These are phyloP conservation scores for Pristionchus pacificus DNA, from an alignment of 1,140 invertebrate genomes.

Conservation along the genomic window DNA sequence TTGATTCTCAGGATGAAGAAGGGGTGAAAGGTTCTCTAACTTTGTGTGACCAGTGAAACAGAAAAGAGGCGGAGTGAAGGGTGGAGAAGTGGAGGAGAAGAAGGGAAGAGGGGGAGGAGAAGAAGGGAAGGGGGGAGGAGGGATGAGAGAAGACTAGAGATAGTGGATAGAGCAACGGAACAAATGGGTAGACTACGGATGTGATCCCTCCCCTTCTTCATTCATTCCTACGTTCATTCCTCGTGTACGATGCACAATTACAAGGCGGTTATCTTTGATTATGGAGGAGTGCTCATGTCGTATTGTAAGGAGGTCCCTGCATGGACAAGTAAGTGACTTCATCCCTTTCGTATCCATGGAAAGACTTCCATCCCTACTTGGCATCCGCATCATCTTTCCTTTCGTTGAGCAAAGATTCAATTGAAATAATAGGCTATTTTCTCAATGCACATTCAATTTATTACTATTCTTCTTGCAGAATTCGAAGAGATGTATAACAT, in stretches of 20 bases:
- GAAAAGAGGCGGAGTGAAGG: neutral
- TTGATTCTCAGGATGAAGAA: no score
- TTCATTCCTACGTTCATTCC: neutral
- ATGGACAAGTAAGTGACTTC: neutral
- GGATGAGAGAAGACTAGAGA: no score
- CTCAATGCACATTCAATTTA: no score
- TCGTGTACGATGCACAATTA: neutral
- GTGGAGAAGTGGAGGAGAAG: neutral
- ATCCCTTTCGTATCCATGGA: no score
- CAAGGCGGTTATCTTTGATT: neutral
- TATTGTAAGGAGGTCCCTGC: neutral
- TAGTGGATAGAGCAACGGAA: neutral
- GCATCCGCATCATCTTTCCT: neutral
- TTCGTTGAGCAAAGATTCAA: neutral
- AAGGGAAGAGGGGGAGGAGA: neutral
- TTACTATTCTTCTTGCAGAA: no score
- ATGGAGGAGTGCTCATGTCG: neutral
- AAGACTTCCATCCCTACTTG: neutral
- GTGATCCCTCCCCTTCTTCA: neutral
- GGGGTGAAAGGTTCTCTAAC: no score
- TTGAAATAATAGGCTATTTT: no score
- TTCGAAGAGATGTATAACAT: no score
- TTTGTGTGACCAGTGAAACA: neutral
- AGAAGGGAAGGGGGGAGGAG: neutral
- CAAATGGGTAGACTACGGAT: no score